Evolutionary conservation across 2,888 invertebrate species (phyloP).

Genomic region (Drosophila parthenogenetica): DNA sequence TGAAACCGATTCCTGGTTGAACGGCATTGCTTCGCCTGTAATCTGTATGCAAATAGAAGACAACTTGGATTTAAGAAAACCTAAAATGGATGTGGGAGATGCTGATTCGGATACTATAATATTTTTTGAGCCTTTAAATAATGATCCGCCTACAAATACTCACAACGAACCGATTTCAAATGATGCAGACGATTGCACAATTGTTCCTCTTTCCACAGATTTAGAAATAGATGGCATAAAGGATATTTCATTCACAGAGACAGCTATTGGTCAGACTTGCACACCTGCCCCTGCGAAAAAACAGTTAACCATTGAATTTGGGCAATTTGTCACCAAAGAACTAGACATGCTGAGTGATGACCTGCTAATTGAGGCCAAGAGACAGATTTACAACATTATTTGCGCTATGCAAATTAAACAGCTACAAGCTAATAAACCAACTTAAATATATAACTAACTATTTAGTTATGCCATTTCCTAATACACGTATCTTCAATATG

Average conservation of each 20-base stretch:
- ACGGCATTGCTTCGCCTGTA: neutral
- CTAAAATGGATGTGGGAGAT: neutral
- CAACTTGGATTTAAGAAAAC: neutral
- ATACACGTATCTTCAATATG: neutral
- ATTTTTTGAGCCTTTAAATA: neutral
- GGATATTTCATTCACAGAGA: neutral
- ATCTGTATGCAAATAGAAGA: neutral
- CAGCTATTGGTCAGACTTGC: neutral
- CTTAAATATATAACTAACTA: neutral
- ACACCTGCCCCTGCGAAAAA: conserved; percentile 1
- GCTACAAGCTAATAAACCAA: conserved; percentile 12
- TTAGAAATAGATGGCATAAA: conserved; percentile 2
- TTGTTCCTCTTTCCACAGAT: neutral
- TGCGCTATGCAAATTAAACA: conserved; percentile 53
- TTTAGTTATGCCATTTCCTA: too few relatives aligned
- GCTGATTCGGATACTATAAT: neutral
- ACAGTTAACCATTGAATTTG: conserved; percentile 40
- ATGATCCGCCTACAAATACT: too few relatives aligned
- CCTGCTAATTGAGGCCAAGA: conserved; percentile 52
- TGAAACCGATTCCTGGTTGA: conserved; percentile 13
- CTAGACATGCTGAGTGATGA: conserved; percentile 43
- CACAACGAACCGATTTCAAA: neutral
- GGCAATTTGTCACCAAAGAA: conserved; percentile 55
- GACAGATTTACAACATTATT: conserved; percentile 52
- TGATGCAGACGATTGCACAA: neutral